Percentiles rank a stretch among this genome's conserved stretches.
Evolutionary conservation across 2,797 vertebrate species (phyloP).

Genomic region (Peromyscus eremicus): DNA sequence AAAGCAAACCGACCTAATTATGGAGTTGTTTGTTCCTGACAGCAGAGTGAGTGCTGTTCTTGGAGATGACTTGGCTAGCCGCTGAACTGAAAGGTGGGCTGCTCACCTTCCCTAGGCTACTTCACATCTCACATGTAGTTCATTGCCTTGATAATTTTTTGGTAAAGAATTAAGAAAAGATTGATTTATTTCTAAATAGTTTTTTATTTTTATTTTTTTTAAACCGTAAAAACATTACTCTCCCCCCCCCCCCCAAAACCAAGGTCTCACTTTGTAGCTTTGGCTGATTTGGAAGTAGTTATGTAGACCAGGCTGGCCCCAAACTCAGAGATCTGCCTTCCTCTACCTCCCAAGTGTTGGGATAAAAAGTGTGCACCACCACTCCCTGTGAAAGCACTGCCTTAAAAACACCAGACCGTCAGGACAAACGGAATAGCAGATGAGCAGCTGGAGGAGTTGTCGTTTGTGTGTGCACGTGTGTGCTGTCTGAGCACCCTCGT

Average conservation of each 20-base stretch:
- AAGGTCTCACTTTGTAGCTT: background rate
- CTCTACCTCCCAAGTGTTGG: background rate
- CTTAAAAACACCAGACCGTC: conserved; percentile 58
- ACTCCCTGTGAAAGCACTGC: background rate
- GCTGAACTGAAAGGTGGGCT: background rate
- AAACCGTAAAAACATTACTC: background rate
- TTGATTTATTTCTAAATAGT: background rate
- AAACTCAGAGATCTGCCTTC: background rate
- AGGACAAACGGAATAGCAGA: conserved; percentile 29
- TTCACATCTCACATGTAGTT: background rate
- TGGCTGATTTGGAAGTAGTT: background rate
- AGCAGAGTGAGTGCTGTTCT: background rate
- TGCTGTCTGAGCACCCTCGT: background rate
- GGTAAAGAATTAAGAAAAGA: conserved; percentile 55
- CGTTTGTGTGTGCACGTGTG: background rate
- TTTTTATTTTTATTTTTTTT: background rate
- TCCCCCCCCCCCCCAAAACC: background rate
- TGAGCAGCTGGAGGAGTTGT: background rate
- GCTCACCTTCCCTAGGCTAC: background rate
- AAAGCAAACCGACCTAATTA: conserved; percentile 6
- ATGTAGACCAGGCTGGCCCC: background rate
- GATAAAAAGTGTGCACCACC: background rate
- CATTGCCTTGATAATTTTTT: conserved; percentile 1
- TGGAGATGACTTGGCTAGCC: background rate
- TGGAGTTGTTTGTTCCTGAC: background rate